phyloP scores from a whole-genome alignment of 2,888 invertebrate genomes.

The Eupelmus urozonus region DNA sequence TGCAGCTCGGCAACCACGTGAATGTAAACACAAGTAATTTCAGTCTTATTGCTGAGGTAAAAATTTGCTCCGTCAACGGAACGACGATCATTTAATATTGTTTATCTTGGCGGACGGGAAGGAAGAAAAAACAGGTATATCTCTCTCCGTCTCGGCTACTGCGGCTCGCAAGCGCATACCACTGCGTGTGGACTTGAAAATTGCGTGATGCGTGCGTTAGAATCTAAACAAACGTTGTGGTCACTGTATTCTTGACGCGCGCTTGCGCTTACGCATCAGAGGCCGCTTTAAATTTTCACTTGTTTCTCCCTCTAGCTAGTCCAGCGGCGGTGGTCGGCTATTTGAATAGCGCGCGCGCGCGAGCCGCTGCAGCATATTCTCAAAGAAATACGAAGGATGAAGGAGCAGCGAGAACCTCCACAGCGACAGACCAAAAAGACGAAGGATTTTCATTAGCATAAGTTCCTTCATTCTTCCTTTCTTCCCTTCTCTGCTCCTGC shows the following conservation, averaged over 20 bases:
- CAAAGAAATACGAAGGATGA: constrained; percentile 19
- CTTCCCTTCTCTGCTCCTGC: constrained; percentile 9
- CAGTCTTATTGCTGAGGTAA: constrained; percentile 54
- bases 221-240: no score
- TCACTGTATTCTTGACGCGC: no score
- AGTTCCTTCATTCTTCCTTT: constrained; percentile 66
- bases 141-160: background rate
- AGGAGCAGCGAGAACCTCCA: constrained; percentile 37
- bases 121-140: background rate
- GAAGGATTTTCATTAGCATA: constrained; percentile 71
- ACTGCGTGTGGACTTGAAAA: no score
- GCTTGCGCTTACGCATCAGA: no score
- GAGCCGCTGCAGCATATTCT: constrained; percentile 5
- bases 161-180: no score
- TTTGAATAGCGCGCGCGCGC: constrained; percentile 43
- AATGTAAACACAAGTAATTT: constrained; percentile 60
- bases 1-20: constrained; percentile 41
- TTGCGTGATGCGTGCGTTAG: no score
- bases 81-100: constrained; percentile 58
- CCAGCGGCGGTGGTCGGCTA: background rate
- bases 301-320: background rate
- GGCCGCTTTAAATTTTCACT: constrained; percentile 38
- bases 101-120: constrained; percentile 37
- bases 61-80: constrained; percentile 54
- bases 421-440: constrained; percentile 52